Evolutionary conservation across 2,113 vertebrate genomes (phyloP).

Genomic region (Ceyx melanurus): DNA sequence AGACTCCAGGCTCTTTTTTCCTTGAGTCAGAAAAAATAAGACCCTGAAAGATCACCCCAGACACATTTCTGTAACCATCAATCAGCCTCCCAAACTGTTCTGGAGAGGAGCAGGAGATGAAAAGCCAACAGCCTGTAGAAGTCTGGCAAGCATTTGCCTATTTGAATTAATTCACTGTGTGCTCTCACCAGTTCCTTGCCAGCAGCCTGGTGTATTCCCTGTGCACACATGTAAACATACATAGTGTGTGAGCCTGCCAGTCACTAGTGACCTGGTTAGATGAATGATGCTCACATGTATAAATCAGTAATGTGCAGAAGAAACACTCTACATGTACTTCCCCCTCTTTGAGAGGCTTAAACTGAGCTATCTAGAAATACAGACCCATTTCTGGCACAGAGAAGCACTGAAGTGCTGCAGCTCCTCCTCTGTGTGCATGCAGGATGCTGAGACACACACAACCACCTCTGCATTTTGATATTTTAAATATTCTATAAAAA

Average conservation of each 20-base stretch:
- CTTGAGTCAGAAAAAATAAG: background rate
- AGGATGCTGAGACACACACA: background rate
- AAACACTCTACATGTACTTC: background rate
- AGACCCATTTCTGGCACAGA: constrained; percentile 4
- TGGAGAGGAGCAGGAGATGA: background rate
- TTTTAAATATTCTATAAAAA: background rate
- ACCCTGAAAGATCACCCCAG: background rate
- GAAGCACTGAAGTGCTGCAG: background rate
- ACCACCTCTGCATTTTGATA: background rate
- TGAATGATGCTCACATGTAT: background rate
- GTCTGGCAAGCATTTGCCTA: background rate
- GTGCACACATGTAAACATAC: background rate
- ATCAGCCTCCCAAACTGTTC: background rate
- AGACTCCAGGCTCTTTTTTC: background rate
- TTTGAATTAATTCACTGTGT: background rate
- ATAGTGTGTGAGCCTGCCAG: constrained; percentile 22
- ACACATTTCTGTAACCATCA: background rate
- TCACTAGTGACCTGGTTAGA: constrained; percentile 22
- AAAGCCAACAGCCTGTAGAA: background rate
- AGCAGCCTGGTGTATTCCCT: background rate
- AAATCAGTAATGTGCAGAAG: background rate
- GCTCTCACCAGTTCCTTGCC: background rate
- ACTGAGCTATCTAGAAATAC: background rate
- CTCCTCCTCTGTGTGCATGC: background rate
- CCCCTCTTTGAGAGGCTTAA: background rate